Base-by-base conservation (phyloP, 1,140 invertebrate species). In the Brachionus plicatilis region DNA sequence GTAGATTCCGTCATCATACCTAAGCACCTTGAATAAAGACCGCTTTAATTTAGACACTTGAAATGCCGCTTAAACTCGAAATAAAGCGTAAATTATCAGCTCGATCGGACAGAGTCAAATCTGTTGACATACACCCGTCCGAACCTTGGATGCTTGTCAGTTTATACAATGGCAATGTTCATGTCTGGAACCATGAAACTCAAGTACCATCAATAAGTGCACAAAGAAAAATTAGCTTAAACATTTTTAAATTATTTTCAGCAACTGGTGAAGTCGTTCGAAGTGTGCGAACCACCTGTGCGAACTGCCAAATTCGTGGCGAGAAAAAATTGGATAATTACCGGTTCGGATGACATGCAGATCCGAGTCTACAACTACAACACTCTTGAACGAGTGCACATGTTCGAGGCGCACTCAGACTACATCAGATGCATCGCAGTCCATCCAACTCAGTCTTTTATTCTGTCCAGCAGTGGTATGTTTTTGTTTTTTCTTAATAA, bases 71-170 rank as follows among this genome's bases (percentile, higher is more conserved):
- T 68, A 92, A 95, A 89, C 91, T 99, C 88, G 97, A 99, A 90
- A 97, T 99, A 87, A 99, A 99, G 91, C 93, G 97, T 86, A 98
- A 97, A 89, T 89, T 99, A 87, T 96, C 96, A 43, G 96, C 97
- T 47, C 92, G 97, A 84, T 98, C 96, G 1, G 98, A 99, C 90
- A 92, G 98, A 85, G 97, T 99, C 7, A 99, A 99, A 91, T 95
- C 94, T 88, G 95, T 97, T 0, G 98, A 99, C 90, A 92, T 99
- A 83, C 97, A 99, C 91, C 96, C 97, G 9, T 93, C 93, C 17
- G 97, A 99, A 88, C 96, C 96, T 87, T 99, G 97, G 97, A 95
- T 99, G 93, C 91, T 99, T 37, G 96, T 95, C 85, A 96, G 96
- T 29, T 91, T 99, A 3, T 99, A 99, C 91, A 98, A 96, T 91